A percentile compares a stretch with the other conserved stretches of the same genome.
phyloP scores from a whole-genome alignment of 30 jellyfish, hydroid and myxozoan species.

The Sanderia malayensis region DNA sequence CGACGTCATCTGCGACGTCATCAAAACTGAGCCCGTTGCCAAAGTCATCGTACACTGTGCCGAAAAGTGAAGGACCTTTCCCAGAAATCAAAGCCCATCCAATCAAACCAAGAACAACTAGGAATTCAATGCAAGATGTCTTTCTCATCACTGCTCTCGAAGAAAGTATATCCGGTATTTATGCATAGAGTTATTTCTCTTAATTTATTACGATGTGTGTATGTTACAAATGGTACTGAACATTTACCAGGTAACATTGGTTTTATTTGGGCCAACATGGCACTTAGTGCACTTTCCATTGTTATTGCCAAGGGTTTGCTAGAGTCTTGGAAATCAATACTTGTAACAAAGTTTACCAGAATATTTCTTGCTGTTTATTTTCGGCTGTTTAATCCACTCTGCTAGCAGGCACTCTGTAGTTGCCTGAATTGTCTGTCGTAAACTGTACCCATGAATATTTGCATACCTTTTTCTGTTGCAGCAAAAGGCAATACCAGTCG shows the following conservation, averaged over 20 bases:
- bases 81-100: constrained; percentile 91
- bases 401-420: no score
- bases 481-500: constrained; percentile 9
- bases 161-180: constrained; percentile 87
- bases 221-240: no score
- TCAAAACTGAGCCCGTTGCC: constrained; percentile 2
- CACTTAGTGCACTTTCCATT: no score
- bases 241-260: no score
- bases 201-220: no score
- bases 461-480: neutral
- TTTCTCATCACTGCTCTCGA: constrained; percentile 85
- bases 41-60: constrained; percentile 36
- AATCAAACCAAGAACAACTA: constrained; percentile 88
- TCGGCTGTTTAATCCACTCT: no score
- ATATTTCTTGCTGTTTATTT: no score
- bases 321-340: no score
- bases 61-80: constrained; percentile 43
- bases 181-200: neutral
- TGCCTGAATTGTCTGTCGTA: neutral
- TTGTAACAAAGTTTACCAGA: no score
- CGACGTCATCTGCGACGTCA: constrained; percentile 23
- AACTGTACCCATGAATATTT: neutral
- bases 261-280: no score
- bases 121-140: constrained; percentile 99
- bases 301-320: no score